Percentiles rank a stretch among this genome's conserved stretches.
Evolutionary conservation across 2,797 vertebrate species (phyloP).

Genomic region (Echiichthys vipera): DNA sequence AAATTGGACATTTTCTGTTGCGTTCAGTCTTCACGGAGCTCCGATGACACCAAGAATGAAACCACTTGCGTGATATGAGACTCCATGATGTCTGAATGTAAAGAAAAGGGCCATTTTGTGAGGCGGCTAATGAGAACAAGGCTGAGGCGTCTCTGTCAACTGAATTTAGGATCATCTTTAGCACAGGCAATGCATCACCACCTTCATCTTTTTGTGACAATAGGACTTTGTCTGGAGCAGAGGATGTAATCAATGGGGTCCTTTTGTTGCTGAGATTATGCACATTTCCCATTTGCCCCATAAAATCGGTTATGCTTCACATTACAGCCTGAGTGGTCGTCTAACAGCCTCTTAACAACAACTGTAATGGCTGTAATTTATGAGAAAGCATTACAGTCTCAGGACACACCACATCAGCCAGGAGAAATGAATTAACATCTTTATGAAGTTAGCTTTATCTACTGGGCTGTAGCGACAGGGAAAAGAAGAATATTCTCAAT

Average conservation of each 20-base stretch:
- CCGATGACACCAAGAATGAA: conserved; percentile 20
- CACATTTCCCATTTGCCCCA: conserved; percentile 28
- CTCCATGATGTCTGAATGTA: conserved; percentile 72
- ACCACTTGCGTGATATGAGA: conserved; percentile 45
- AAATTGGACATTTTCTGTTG: conserved; percentile 5
- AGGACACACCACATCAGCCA: conserved; percentile 37
- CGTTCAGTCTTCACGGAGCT: conserved; percentile 28
- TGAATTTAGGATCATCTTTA: conserved; percentile 55
- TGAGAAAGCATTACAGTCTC: conserved; percentile 43
- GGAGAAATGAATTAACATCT: conserved; percentile 45
- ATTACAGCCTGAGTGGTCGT: conserved; percentile 39
- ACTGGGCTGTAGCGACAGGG: not conserved
- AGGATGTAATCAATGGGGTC: conserved; percentile 28
- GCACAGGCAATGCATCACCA: conserved; percentile 31
- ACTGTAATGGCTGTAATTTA: conserved; percentile 60
- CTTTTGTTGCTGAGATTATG: conserved; percentile 23
- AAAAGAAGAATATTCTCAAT: conserved; percentile 9
- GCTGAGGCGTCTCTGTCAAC: conserved; percentile 55
- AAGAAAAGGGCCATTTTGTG: conserved; percentile 76
- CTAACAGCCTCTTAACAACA: conserved; percentile 47
- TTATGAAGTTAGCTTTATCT: conserved; percentile 12
- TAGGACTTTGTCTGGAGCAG: conserved; percentile 15
- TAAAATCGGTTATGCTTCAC: conserved; percentile 45
- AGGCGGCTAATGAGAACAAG: conserved; percentile 52
- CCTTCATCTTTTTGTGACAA: conserved; percentile 35